Evolutionary conservation across 2,113 vertebrate genomes (phyloP).

Genomic region (Oxygymnocypris stewartii): DNA sequence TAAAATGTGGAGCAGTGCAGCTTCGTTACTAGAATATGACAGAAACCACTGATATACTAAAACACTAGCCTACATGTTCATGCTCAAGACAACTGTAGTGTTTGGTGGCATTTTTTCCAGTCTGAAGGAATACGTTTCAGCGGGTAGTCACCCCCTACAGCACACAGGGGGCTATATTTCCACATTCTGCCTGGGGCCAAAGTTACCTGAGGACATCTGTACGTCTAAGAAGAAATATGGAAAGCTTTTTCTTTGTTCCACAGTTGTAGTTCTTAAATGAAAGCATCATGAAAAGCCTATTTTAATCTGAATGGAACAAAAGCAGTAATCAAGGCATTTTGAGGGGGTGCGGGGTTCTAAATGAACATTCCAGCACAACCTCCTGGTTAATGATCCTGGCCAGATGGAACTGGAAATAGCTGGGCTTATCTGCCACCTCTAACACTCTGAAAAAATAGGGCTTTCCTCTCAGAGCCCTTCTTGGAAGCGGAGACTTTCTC

Average conservation of each 20-base stretch:
- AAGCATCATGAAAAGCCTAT: background rate
- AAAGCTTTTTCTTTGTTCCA: constrained; percentile 1
- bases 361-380: constrained; percentile 6
- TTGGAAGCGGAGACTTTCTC: constrained; percentile 54
- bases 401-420: constrained; percentile 41
- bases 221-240: background rate
- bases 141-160: constrained; percentile 17
- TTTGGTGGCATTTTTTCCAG: constrained; percentile 2
- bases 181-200: background rate
- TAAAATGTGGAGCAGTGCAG: background rate
- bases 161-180: constrained; percentile 15
- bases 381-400: constrained; percentile 33
- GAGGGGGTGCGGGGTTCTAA: background rate
- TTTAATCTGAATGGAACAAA: background rate
- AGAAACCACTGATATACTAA: background rate
- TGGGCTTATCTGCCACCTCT: constrained; percentile 40
- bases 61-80: background rate
- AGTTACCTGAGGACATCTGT: constrained; percentile 43
- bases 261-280: background rate
- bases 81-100: background rate
- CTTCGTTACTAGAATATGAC: background rate
- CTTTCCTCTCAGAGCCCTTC: constrained; percentile 46
- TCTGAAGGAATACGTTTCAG: background rate
- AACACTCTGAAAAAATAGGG: constrained; percentile 19
- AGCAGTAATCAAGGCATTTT: background rate